Conservation (phyloP, 2,113 vertebrate genomes). For the Cephalopterus ornatus region DNA sequence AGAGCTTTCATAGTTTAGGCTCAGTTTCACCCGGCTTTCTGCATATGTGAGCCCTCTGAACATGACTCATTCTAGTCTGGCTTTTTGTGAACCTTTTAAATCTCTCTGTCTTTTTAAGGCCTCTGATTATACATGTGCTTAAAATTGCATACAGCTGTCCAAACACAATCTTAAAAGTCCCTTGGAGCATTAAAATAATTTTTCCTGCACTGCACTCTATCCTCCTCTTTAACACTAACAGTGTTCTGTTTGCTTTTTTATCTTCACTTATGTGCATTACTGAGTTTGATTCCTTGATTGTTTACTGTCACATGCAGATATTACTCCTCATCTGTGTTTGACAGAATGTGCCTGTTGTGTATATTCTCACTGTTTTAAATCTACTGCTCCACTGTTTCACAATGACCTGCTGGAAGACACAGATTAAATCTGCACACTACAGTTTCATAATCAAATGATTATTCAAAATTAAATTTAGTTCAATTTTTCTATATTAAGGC, state of each 20-base stretch:
- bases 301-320: not conserved
- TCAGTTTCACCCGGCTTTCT: not conserved
- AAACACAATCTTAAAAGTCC: constrained; percentile 46
- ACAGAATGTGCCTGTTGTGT: not conserved
- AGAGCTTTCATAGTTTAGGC: not conserved
- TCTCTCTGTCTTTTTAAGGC: not conserved
- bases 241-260: constrained; percentile 1
- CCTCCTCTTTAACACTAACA: not conserved
- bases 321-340: not conserved
- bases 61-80: not conserved
- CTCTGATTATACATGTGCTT: not conserved
- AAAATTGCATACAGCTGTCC: constrained; percentile 20
- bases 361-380: not conserved
- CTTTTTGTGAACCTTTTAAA: constrained; percentile 5
- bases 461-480: not conserved
- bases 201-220: not conserved
- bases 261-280: not conserved
- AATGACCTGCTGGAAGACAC: not conserved
- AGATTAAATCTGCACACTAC: not conserved
- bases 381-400: not conserved
- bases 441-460: not conserved
- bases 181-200: constrained; percentile 22
- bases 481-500: not conserved
- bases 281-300: not conserved
- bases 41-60: not conserved